Conservation (phyloP, 2,113 vertebrate species). For the Aptenodytes patagonicus region DNA sequence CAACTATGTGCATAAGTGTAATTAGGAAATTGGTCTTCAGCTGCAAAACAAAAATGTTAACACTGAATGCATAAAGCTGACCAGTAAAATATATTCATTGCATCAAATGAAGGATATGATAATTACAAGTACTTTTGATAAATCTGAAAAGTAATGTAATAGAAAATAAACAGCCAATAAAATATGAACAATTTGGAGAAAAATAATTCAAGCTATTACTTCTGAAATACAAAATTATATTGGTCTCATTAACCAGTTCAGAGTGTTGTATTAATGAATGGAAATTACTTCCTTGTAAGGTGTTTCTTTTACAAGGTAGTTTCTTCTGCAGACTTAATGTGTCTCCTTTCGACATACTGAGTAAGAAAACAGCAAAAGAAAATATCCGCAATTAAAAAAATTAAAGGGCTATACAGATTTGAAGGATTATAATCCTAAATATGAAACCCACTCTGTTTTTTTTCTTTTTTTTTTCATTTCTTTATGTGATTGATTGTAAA, state of each 20-base stretch:
- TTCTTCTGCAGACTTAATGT: neutral
- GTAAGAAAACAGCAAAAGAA: neutral
- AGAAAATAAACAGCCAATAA: slow-evolving; percentile 54
- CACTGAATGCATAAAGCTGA: neutral
- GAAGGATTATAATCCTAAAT: neutral
- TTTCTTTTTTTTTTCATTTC: neutral
- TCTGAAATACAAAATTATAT: slow-evolving; percentile 50
- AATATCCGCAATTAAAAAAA: neutral
- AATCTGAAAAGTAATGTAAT: slow-evolving; percentile 17
- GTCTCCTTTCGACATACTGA: neutral
- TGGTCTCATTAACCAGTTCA: slow-evolving; percentile 47
- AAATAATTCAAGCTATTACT: slow-evolving; percentile 21
- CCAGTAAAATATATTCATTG: slow-evolving; percentile 20
- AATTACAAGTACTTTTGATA: slow-evolving; percentile 23
- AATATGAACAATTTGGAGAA: slow-evolving; percentile 9
- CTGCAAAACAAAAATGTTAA: neutral
- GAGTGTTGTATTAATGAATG: neutral
- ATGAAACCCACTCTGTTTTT: neutral
- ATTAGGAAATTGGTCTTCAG: neutral
- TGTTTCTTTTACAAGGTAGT: neutral
- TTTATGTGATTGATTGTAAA: neutral
- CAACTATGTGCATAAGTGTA: neutral
- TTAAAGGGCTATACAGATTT: neutral
- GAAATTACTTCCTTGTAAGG: neutral
- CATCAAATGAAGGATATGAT: neutral